Evolutionary conservation across 2,888 invertebrate species (phyloP), one percentile per base, ranked within the genome.

Genomic region (Penaeus monodon): DNA sequence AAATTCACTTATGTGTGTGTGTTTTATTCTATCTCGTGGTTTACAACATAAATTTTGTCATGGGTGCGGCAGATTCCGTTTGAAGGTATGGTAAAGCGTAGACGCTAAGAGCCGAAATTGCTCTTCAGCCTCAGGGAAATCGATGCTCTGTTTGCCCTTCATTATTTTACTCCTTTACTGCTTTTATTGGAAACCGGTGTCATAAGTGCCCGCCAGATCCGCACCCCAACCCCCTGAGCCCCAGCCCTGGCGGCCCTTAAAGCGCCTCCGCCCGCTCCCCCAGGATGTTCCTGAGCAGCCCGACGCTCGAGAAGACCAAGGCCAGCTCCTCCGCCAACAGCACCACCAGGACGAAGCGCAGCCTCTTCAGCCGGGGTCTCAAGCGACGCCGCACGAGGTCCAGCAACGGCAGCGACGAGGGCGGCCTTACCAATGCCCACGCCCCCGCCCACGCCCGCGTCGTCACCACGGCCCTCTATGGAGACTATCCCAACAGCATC

Each of bases 401-500:
- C 68, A 77, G 70, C 44, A 73, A 80, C 22, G 78, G 78, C 57
- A 65, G 76, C 64, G 85, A 87, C 68, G 86, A 88, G 20, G 78
- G 82, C n/a, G 80, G 64, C 81, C 73, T 85, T n/a, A 73, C 85
- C 0, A 82, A 79, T 17, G 68, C 87, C 10, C 74, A 88, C 70
- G 81, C 85, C 24, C 73, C 81, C 73, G 79, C 89, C 22, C 86
- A 85, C 66, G 68, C 85, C 27, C 66, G 83, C 44, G 89, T 89
- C 38, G 88, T 89, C 73, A 88, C 89, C 57, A 87, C 89, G 4
- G 86, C 85, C 12, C 84, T 89, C 81, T 84, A 88, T 68, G 89
- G 88, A 6, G 89, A 89, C 78, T 89, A 86, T 73, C 74, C 89
- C 27, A 88, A 89, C 65, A 89, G 81, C 63, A 86, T 89, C 70